Conservation (phyloP, 2,888 invertebrate genomes). For the Sceliomorpha sp. region DNA sequence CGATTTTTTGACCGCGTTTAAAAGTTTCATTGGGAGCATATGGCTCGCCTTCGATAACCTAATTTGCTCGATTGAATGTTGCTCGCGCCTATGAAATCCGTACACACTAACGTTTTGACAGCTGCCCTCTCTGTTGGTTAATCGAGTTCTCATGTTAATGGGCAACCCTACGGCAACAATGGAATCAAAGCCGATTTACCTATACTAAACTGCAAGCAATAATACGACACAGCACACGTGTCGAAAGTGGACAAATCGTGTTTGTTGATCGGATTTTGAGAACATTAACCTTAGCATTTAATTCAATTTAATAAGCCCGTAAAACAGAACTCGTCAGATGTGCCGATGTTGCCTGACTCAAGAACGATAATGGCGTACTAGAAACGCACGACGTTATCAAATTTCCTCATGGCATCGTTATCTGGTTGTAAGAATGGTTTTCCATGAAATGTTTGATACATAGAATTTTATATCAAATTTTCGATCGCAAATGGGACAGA, state of each 20-base stretch:
- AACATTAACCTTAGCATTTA: slow-evolving; percentile 24
- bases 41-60: slow-evolving; percentile 20
- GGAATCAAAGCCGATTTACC: slow-evolving; percentile 63
- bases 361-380: no score
- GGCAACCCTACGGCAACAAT: slow-evolving; percentile 57
- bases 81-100: slow-evolving; percentile 31
- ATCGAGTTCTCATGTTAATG: slow-evolving; percentile 69
- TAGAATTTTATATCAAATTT: no score
- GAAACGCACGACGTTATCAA: no score
- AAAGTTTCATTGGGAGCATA: slow-evolving; percentile 1
- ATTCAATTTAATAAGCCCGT: slow-evolving; percentile 13
- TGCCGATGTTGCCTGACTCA: no score
- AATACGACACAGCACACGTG: slow-evolving; percentile 28
- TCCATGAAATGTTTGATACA: no score
- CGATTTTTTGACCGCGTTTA: no score
- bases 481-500: no score
- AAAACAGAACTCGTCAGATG: no score
- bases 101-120: slow-evolving; percentile 62
- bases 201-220: slow-evolving; percentile 38
- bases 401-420: no score
- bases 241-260: slow-evolving; percentile 35
- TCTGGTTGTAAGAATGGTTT: no score
- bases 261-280: slow-evolving; percentile 30
- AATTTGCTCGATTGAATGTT: slow-evolving; percentile 59
- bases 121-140: slow-evolving; percentile 62